Conservation (phyloP, 2,113 vertebrate species). For the Balaenoptera acutorostrata region DNA sequence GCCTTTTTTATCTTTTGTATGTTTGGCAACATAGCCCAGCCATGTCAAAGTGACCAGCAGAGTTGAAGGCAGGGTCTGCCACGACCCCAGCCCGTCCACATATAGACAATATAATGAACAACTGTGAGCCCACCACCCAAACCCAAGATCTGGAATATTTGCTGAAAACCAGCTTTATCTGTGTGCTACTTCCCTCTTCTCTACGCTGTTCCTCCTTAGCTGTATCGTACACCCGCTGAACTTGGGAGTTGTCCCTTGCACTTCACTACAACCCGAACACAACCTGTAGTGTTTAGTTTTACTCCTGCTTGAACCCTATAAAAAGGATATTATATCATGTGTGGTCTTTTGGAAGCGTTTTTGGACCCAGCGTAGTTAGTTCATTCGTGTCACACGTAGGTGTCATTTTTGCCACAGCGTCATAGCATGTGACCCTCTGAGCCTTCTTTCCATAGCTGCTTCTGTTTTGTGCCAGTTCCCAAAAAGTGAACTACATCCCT, state of each 20-base stretch:
- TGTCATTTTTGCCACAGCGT: rapidly evolving
- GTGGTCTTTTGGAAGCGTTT: background rate
- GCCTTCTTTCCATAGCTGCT: background rate
- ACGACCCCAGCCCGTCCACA: background rate
- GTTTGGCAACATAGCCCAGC: background rate
- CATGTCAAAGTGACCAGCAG: background rate
- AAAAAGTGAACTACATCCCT: rapidly evolving
- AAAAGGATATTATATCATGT: rapidly evolving
- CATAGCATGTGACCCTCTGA: rapidly evolving
- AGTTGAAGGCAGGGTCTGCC: background rate
- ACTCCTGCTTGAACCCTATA: background rate
- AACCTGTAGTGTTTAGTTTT: rapidly evolving
- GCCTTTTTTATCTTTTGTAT: background rate
- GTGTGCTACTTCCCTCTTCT: background rate
- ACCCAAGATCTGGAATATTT: too few species aligned
- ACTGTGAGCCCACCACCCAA: background rate
- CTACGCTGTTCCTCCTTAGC: rapidly evolving
- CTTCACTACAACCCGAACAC: rapidly evolving
- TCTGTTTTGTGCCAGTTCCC: background rate
- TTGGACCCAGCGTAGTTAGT: background rate
- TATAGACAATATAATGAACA: rapidly evolving
- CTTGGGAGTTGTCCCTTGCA: rapidly evolving
- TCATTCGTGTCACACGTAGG: rapidly evolving
- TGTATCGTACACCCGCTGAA: rapidly evolving
- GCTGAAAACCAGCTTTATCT: background rate